These are phyloP conservation scores for Acanthosepion esculentum DNA, from an alignment of 2,888 invertebrate species.

Conservation along the genomic window DNA sequence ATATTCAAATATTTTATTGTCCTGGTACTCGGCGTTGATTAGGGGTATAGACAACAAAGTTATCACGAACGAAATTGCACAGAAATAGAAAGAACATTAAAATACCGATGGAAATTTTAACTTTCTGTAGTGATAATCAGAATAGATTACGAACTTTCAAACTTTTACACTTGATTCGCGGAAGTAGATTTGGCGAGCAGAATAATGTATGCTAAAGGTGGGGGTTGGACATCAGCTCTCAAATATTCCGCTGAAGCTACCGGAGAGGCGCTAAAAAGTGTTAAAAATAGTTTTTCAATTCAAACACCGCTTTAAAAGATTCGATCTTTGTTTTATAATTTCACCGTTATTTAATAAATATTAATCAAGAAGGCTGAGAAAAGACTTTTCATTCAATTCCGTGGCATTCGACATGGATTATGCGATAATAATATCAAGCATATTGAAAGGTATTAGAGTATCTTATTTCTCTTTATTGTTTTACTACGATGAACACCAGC, in stretches of 20 bases:
- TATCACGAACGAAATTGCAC: no score
- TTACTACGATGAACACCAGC: background rate
- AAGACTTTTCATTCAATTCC: no score
- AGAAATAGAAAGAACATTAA: no score
- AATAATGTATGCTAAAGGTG: background rate
- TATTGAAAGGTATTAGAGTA: background rate
- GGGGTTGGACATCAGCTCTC: background rate
- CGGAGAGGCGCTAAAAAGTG: background rate
- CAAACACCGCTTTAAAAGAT: background rate
- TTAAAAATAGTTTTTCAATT: background rate
- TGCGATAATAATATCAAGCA: background rate
- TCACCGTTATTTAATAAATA: background rate
- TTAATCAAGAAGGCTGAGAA: background rate
- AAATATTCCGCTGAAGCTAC: background rate
- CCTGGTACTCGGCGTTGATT: no score
- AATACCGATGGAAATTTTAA: no score
- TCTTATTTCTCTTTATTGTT: background rate
- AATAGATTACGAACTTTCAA: background rate
- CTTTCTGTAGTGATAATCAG: background rate
- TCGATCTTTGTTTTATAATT: background rate
- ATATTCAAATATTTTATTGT: no score
- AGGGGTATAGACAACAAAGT: no score
- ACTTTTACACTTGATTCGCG: background rate
- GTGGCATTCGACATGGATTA: background rate
- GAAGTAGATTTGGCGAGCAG: background rate